Evolutionary conservation across 2,888 invertebrate species (phyloP), one percentile per base, ranked within the genome.

Genomic region (Apamea sordens): DNA sequence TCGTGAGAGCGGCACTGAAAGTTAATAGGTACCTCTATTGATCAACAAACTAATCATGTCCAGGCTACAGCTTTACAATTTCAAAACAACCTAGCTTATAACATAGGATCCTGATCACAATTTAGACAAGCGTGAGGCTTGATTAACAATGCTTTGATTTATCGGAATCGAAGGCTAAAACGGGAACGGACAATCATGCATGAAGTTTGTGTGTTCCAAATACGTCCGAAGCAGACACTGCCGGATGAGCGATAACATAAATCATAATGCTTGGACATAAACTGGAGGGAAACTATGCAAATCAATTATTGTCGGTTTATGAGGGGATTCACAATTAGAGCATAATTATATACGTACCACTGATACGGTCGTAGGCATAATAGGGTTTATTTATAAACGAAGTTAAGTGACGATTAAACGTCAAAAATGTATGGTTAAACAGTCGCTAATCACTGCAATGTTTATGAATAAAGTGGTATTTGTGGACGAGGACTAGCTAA

Each of bases 71-170:
- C 32, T 50, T 69, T 15, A 50, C 8, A 69, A 32, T 13, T 80
- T 41, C 44, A 53, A 36, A 53, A 79, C 65, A 65, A 59, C 21
- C 13, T 28, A 53, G 11, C 5, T 44, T 18, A 21, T 24, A 70
- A 47, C 36, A 63, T 21, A 24, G 53, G 61, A 81, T 59, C 84
- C 53, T 47, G 50, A 78, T 78, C 69, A 41, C 65, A 68, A 21
- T 50, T 63, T 59, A 24, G 84, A 84, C 80, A 67, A 44, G 64
- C 84, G 50, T 41, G 15, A 32, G 61, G 18, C 28, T 73, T 70
- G 59, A 82, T 85, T 82, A 85, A 81, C 63, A 70, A 82, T 71
- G 86, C 36, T 82, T 63, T 71, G 73, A 77, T 71, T 65, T 63
- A 28, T 67, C 69, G 63, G 32, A 56, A 65, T 72, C 56, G 64